Percentiles rank a stretch among this genome's conserved stretches.
Evolutionary conservation across 1,140 invertebrate genomes (phyloP).

Genomic region (Heterodera schachtii): DNA sequence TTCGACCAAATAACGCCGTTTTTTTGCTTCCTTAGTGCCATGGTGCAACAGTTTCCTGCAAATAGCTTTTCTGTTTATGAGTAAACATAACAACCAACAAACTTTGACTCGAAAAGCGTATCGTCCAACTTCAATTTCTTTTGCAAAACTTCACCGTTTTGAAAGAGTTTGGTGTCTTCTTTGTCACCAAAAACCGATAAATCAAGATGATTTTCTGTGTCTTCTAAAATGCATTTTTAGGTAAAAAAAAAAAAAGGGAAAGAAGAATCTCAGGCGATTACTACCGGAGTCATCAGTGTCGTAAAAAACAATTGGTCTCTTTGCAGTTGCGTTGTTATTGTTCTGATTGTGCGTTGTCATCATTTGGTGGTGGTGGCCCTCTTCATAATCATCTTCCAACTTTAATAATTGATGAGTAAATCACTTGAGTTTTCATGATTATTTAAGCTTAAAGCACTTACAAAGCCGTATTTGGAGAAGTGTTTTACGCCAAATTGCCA

Average conservation of each 20-base stretch:
- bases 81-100: neutral
- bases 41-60: slow-evolving; percentile 19
- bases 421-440: slow-evolving; percentile 50
- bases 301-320: neutral
- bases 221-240: neutral
- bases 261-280: neutral
- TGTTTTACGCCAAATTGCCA: slow-evolving; percentile 85
- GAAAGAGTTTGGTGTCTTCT: slow-evolving; percentile 22
- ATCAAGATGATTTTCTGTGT: neutral
- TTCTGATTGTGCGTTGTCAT: neutral
- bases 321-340: neutral
- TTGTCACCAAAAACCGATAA: slow-evolving; percentile 10
- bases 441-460: slow-evolving; percentile 72
- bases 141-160: slow-evolving; percentile 7
- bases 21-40: slow-evolving; percentile 4
- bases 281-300: neutral
- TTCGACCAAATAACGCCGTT: slow-evolving; percentile 2
- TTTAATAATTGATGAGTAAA: slow-evolving; percentile 69
- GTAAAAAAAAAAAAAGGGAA: neutral
- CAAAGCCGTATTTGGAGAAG: slow-evolving; percentile 92
- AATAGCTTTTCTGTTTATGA: neutral
- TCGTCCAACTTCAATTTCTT: slow-evolving; percentile 31
- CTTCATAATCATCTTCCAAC: slow-evolving; percentile 63
- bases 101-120: slow-evolving; percentile 28
- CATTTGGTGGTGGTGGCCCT: slow-evolving; percentile 31